Evolutionary conservation across 1,140 invertebrate species (phyloP), one percentile per base, ranked within the genome.

Genomic region (Drosophila chauvacae): DNA sequence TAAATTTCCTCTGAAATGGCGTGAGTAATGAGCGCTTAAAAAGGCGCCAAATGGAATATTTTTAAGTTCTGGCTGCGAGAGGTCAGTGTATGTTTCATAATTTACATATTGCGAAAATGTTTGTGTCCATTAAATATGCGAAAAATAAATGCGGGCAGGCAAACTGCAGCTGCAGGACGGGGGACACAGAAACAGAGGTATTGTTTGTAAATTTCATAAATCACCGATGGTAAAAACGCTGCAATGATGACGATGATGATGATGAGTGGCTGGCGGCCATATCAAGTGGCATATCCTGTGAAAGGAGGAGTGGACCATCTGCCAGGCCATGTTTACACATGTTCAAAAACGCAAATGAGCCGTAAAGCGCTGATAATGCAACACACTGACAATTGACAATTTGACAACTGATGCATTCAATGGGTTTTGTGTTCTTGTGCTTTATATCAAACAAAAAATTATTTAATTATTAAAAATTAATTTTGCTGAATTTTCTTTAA

Each of bases 331-430:
- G 81, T 87, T 87, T 87, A 87, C 84, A 87, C 84, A 87, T 87
- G 84, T 87, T 84, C 78, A 77, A 83, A 56, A 87, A 88, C 77
- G 80, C 84, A 87, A 87, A 87, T 87, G 84, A 87, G 84, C 80
- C 84, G 84, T 83, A 88, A 87, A 87, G 64, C 80, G 73, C 77
- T 75, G 84, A 87, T 87, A 87, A 88, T 87, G 84, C 77, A 88
- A 69, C 80, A 84, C 80, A 88, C 68, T 80, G 84, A 80, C 84
- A 87, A 84, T 87, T 88, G 84, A 75, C 78, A 75, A 73, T 64
- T 59, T 48, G 51, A 37, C 53, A 56, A 56, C 39, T 39, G 41
- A 77, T 41, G 45, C 59, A 53, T 42, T 65, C 23, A 42, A 33
- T 4, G 16, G 28, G 30, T n/a, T 56, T 26, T n/a, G 26, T 33